These are phyloP conservation scores for Chromobotia macracanthus DNA, from an alignment of 2,797 vertebrate genomes.

Conservation along the genomic window DNA sequence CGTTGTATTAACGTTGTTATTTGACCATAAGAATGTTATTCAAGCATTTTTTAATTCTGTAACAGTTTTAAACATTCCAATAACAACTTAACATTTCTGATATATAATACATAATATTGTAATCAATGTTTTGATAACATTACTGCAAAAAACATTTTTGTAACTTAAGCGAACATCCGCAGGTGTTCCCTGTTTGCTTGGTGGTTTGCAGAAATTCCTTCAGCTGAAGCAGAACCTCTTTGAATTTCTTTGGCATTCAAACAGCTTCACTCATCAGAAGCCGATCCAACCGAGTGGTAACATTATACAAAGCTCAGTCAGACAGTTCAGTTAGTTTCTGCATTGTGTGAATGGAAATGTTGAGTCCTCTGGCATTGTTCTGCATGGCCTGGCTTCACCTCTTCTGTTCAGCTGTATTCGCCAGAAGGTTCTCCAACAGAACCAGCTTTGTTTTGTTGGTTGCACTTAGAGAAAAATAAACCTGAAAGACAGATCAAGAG, in stretches of 20 bases:
- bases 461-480: neutral
- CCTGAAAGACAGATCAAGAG: neutral
- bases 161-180: too few relatives aligned
- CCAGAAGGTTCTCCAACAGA: neutral
- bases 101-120: too few relatives aligned
- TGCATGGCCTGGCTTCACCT: neutral
- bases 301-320: neutral
- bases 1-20: too few relatives aligned
- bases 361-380: neutral
- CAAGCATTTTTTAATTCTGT: too few relatives aligned
- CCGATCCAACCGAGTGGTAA: neutral
- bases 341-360: neutral
- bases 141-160: too few relatives aligned
- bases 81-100: too few relatives aligned
- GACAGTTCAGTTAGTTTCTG: neutral
- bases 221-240: neutral
- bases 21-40: too few relatives aligned
- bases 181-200: too few relatives aligned
- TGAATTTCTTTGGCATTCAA: neutral
- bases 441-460: neutral
- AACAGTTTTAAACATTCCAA: too few relatives aligned
- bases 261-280: neutral
- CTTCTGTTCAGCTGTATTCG: neutral
- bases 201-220: neutral
- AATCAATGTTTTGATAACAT: too few relatives aligned